Base-by-base conservation (phyloP, 2,888 invertebrate species). In the Vesta saturnalis region DNA sequence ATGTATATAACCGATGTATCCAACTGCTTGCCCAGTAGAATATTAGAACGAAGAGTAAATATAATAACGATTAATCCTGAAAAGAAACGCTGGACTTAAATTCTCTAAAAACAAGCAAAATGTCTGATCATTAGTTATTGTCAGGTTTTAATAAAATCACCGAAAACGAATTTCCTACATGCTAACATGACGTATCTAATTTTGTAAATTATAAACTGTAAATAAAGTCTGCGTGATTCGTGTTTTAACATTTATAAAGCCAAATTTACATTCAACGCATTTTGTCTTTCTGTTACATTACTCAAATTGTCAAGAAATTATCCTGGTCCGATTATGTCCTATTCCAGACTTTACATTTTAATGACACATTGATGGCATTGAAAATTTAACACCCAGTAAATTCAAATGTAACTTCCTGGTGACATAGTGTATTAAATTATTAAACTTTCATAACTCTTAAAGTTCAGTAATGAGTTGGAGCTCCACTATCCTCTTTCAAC, bases 1-100 rank as follows among this genome's bases (percentile, higher is more conserved):
- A 58, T 58, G 39, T 52, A 64, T 23, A 47, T 47, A 64, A 6
- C 39, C 52, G 54, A 54, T 35, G 54, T 14, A 43, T 21, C 55
- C 30, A 56, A 30, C 57, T 57, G 57, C 64, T 64, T 64, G 57
- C 30, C 21, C 19, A 35, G 22, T 18, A 10, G 16, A 35, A 35
- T 35, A 57, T 55, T 23, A 18, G 21, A 55, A 22, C 55, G 6
- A 10, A 16, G 10, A 22, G 55, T 55, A 55, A 5, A 55, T 55
- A 23, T 55, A 22, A 55, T 23, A 23, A 55, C 55, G 55, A 55
- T 55, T 55, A 55, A 55, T 55, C 55, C 16, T n/a, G 6, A 55
- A 46, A 14, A 23, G 55, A 5, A 55, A 55, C 14, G 2, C 2
- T 21, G 19, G 18, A n/a, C 55, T 55, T 22, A 22, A 18, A 14